Base-by-base conservation (phyloP, 2,888 invertebrate genomes). In the Choreutis nemorana region DNA sequence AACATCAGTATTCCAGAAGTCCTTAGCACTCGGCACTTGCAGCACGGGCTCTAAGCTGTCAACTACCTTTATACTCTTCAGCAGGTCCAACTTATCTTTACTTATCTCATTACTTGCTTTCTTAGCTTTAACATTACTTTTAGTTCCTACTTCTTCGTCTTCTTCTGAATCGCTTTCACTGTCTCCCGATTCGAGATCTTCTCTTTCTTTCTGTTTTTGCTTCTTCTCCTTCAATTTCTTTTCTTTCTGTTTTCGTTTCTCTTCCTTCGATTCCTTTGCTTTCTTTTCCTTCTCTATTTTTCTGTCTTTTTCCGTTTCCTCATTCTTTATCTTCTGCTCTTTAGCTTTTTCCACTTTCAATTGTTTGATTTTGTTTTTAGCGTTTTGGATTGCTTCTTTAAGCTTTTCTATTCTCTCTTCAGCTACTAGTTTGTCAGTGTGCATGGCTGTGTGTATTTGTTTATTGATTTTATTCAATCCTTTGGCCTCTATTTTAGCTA, bases 11-110 rank as follows among this genome's bases (percentile, higher is more conserved):
- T 59, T 42, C 67, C 77, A 78, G 37, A 77, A 77, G 4, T 70
- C 71, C 26, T 73, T 67, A 4, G 52, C 66, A 42, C 73, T 73
- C 0, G 78, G 72, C 23, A 60, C 53, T 8, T 66, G 60, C 1
- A 78, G 31, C 2, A 45, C 66, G 0, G 73, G 62, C 37, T 58
- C 53, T 3, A 62, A 38, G 22, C 45, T 59, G 3, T 60, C 59
- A 4, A 54, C 42, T 2, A 60, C 44, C 34, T 55, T 53, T 1
- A 54, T 40, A 15, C 6, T 39, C 42, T 25, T 36, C 39, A 10
- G 29, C 14, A 34, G 35, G 29, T 42, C 39, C 26, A 40, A n/a
- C n/a, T n/a, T n/a, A n/a, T n/a, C n/a, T n/a, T n/a, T n/a, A n/a
- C n/a, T n/a, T n/a, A n/a, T n/a, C n/a, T n/a, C n/a, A n/a, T n/a